Evolutionary conservation across 2,113 vertebrate species (phyloP).

Genomic region (Nothocercus nigrocapillus): DNA sequence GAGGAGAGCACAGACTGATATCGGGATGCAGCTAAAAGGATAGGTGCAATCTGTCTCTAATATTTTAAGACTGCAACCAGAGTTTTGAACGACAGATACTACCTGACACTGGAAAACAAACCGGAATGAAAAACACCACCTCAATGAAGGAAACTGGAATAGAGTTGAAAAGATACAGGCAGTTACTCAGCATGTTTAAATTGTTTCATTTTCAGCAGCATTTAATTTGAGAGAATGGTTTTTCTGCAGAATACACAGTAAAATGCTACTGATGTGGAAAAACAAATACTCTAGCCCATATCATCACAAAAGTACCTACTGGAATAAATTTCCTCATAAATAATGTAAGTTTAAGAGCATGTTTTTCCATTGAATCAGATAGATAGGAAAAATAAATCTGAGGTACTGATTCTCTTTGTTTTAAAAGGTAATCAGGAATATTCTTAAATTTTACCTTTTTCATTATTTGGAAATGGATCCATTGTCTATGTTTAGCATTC

Average conservation of each 20-base stretch:
- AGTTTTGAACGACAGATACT: neutral
- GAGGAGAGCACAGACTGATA: neutral
- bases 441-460: neutral
- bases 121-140: neutral
- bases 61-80: neutral
- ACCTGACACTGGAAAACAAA: neutral
- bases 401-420: neutral
- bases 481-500: neutral
- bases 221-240: neutral
- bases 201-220: neutral
- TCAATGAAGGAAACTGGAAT: neutral
- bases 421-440: neutral
- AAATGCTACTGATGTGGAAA: neutral
- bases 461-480: neutral
- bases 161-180: neutral
- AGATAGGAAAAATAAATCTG: neutral
- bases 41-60: neutral
- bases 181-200: neutral
- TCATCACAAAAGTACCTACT: fast-evolving
- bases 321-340: neutral
- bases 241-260: neutral
- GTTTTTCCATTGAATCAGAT: neutral
- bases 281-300: neutral
- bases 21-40: too few species aligned
- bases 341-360: neutral